These are phyloP conservation scores for Amblyopsis rosae DNA, from an alignment of 2,113 vertebrate genomes.

Conservation along the genomic window DNA sequence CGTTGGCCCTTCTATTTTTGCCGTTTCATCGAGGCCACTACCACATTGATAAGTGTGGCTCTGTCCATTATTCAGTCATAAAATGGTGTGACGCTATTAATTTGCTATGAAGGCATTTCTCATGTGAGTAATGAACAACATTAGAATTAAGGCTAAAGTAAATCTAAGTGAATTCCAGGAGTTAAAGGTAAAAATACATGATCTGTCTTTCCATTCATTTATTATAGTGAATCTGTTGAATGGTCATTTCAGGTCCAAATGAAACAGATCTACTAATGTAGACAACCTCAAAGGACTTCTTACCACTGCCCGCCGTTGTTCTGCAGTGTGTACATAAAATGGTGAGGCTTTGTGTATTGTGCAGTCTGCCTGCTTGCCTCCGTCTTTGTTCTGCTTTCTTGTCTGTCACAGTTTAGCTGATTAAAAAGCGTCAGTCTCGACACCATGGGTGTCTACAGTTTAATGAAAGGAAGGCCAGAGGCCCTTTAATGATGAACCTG, in stretches of 20 bases:
- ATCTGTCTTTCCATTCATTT: too few species aligned
- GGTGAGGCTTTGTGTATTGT: slow-evolving; percentile 46
- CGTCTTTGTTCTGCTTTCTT: slow-evolving; percentile 51
- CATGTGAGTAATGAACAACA: slow-evolving; percentile 3
- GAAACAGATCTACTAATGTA: slow-evolving; percentile 34
- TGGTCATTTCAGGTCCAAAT: slow-evolving; percentile 16
- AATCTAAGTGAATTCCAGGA: neutral
- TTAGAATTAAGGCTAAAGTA: slow-evolving; percentile 17
- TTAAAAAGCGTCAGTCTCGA: slow-evolving; percentile 62
- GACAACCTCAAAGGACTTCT: slow-evolving; percentile 48
- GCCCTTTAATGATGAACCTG: slow-evolving; percentile 36
- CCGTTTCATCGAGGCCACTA: slow-evolving; percentile 39
- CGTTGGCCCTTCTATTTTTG: slow-evolving; percentile 32
- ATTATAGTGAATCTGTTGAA: slow-evolving; percentile 7
- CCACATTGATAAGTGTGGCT: slow-evolving; percentile 16
- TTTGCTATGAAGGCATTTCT: slow-evolving; percentile 2
- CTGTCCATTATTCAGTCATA: slow-evolving; percentile 21
- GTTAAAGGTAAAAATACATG: neutral
- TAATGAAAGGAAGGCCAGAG: slow-evolving; percentile 39
- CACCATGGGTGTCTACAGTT: slow-evolving; percentile 56
- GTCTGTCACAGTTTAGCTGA: slow-evolving; percentile 69
- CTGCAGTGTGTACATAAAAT: slow-evolving; percentile 25
- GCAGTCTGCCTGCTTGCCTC: slow-evolving; percentile 30
- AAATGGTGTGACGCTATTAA: slow-evolving; percentile 5
- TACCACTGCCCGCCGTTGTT: slow-evolving; percentile 49